Evolutionary conservation across 2,113 vertebrate species (phyloP).

Genomic region (Falco punctatus): DNA sequence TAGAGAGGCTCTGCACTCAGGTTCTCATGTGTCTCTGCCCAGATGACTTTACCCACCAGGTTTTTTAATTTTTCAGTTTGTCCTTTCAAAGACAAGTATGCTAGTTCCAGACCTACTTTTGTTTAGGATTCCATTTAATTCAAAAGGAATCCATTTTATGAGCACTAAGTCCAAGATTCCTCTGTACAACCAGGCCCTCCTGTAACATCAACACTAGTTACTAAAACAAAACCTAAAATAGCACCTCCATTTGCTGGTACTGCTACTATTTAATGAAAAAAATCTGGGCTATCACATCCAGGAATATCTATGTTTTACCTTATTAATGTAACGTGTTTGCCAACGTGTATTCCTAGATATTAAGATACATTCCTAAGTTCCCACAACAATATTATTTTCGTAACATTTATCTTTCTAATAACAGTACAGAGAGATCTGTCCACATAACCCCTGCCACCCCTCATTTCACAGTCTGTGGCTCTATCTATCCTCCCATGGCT

Average conservation of each 20-base stretch:
- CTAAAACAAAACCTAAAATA: conserved; percentile 68
- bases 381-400: conserved; percentile 39
- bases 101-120: conserved; percentile 31
- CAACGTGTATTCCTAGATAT: conserved; percentile 44
- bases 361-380: conserved; percentile 13
- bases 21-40: neutral
- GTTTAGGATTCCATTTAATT: conserved; percentile 63
- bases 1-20: neutral
- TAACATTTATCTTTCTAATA: conserved; percentile 40
- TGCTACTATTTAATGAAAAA: conserved; percentile 43
- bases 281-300: conserved; percentile 16
- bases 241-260: conserved; percentile 26
- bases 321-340: conserved; percentile 15
- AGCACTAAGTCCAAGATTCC: conserved; percentile 40
- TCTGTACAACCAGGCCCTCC: conserved; percentile 30
- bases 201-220: conserved; percentile 62
- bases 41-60: conserved; percentile 15
- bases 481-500: neutral
- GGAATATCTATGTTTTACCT: conserved; percentile 38
- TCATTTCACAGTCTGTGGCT: neutral
- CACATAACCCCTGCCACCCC: neutral
- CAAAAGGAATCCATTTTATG: conserved; percentile 61
- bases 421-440: neutral
- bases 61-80: conserved; percentile 33
- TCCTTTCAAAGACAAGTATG: conserved; percentile 49